Conservation (phyloP, 2,797 vertebrate genomes). For the Chloroceryle inda region DNA sequence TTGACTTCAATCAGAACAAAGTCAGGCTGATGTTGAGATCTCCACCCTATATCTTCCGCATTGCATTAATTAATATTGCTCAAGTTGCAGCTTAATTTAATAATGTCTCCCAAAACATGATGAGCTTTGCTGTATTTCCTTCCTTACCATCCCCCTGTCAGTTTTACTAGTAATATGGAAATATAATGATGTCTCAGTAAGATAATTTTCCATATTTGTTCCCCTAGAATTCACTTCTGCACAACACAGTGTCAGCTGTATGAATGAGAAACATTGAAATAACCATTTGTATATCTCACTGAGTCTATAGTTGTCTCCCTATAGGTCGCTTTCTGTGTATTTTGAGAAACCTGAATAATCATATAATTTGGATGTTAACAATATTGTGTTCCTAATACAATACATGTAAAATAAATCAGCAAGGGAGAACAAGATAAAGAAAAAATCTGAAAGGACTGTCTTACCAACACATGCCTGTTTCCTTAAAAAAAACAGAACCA, state of each 20-base stretch:
- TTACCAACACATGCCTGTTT: not conserved
- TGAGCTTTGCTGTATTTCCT: not conserved
- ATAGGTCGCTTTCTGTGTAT: not conserved
- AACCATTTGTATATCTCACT: not conserved
- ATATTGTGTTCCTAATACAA: not conserved
- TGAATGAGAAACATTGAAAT: not conserved
- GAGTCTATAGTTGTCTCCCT: not conserved
- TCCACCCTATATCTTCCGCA: constrained; percentile 32
- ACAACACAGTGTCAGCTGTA: not conserved
- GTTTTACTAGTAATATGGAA: not conserved
- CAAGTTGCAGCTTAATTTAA: constrained; percentile 61
- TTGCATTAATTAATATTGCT: constrained; percentile 59
- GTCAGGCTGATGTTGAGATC: constrained; percentile 45
- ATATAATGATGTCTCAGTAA: not conserved
- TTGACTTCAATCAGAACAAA: constrained; percentile 49
- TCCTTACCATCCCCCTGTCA: not conserved
- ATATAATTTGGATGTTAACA: not conserved
- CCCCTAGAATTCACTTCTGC: not conserved
- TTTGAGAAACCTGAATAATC: constrained; percentile 17
- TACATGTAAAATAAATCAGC: not conserved
- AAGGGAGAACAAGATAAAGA: not conserved
- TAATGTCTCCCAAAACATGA: constrained; percentile 30
- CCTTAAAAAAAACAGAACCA: not conserved
- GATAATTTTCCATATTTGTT: not conserved
- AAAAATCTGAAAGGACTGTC: not conserved